Percentiles rank a stretch among this genome's conserved stretches.
Evolutionary conservation across 2,888 invertebrate genomes (phyloP).

Genomic region (Polylopha cassiicola): DNA sequence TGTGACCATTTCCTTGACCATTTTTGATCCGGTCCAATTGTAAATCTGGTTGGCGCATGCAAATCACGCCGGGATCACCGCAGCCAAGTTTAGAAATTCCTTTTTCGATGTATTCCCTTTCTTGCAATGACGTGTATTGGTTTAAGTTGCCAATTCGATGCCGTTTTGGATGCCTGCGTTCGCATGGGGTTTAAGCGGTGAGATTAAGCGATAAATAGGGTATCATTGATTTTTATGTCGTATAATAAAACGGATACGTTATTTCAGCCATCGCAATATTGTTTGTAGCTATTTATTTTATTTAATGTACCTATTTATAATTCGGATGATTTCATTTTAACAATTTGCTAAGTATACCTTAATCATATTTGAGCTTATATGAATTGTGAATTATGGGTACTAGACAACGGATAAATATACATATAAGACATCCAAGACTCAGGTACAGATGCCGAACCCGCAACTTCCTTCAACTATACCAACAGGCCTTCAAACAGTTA

Average conservation of each 20-base stretch:
- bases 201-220: slow-evolving; percentile 3
- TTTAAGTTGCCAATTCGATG: slow-evolving; percentile 40
- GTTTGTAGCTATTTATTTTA: no score
- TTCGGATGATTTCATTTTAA: no score
- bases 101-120: slow-evolving; percentile 44
- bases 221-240: no score
- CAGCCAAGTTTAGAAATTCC: slow-evolving; percentile 52
- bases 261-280: no score
- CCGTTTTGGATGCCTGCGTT: slow-evolving; percentile 36
- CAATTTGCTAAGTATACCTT: no score
- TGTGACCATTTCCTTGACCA: slow-evolving; percentile 54
- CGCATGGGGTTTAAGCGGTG: slow-evolving; percentile 17
- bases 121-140: slow-evolving; percentile 41
- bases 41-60: slow-evolving; percentile 51
- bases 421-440: slow-evolving; percentile 5
- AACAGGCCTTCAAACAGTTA: slow-evolving; percentile 6
- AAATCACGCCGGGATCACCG: slow-evolving; percentile 41
- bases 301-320: no score
- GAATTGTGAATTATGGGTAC: no score
- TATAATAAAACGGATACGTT: no score
- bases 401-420: slow-evolving; percentile 11
- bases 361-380: no score
- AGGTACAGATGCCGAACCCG: no score
- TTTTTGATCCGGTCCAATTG: slow-evolving; percentile 58
- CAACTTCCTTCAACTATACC: slow-evolving; percentile 7